Conservation (phyloP, 2,797 vertebrate species). For the Microcaecilia unicolor region DNA sequence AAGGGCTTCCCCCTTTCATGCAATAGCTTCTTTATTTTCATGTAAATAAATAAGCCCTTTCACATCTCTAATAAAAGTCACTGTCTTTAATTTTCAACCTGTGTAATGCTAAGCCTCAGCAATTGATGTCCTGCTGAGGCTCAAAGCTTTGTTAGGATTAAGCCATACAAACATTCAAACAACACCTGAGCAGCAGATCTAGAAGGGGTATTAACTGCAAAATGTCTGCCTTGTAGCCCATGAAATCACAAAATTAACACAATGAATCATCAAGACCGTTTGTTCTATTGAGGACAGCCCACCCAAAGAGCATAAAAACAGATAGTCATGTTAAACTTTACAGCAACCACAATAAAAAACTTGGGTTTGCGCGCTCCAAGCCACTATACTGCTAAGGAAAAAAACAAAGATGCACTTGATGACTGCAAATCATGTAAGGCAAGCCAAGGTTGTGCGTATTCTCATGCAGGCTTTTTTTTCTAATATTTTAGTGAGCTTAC, state of each 20-base stretch:
- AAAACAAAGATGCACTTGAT: constrained; percentile 26
- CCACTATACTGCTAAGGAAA: constrained; percentile 29
- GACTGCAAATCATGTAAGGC: constrained; percentile 4
- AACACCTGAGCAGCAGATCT: constrained; percentile 2
- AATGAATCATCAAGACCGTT: constrained; percentile 10
- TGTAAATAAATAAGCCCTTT: not conserved
- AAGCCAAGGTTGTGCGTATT: constrained; percentile 30
- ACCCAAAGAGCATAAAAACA: constrained; percentile 52
- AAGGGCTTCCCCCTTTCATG: not conserved
- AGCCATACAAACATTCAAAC: constrained; percentile 9
- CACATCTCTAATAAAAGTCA: constrained; percentile 1
- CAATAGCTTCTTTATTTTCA: not conserved
- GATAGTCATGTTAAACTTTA: constrained; percentile 30
- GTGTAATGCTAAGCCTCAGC: not conserved
- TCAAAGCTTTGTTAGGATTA: constrained; percentile 2
- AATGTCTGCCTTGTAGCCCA: not conserved
- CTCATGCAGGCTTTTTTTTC: constrained; percentile 8
- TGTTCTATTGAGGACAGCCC: constrained; percentile 43
- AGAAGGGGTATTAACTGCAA: not conserved
- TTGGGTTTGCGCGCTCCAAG: constrained; percentile 25
- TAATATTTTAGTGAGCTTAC: too few species aligned
- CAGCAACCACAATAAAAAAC: constrained; percentile 48
- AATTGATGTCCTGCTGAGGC: not conserved
- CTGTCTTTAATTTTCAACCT: not conserved
- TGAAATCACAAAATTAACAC: constrained; percentile 11